Conservation (phyloP, 2,888 invertebrate genomes). For the Apocheima hispidaria region DNA sequence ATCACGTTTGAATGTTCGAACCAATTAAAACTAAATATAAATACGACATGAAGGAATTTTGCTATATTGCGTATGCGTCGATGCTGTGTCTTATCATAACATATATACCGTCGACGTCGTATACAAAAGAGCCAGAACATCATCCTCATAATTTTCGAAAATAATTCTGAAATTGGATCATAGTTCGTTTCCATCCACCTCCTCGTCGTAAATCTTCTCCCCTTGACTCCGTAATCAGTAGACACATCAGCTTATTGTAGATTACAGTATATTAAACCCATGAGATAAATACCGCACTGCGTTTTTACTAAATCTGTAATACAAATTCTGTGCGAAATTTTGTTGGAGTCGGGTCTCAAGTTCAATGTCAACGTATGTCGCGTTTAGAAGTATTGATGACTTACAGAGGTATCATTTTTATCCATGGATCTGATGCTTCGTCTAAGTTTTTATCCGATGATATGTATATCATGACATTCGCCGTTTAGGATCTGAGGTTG, state of each 20-base stretch:
- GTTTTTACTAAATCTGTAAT: slow-evolving; percentile 20
- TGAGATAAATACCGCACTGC: slow-evolving; percentile 24
- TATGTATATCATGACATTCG: slow-evolving; percentile 18
- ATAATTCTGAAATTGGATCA: neutral
- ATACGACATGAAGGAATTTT: neutral
- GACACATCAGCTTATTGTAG: slow-evolving; percentile 39
- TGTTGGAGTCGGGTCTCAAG: slow-evolving; percentile 1
- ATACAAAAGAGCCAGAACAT: neutral
- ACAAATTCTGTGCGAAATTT: slow-evolving; percentile 4
- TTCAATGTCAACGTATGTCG: slow-evolving; percentile 1
- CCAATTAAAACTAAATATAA: slow-evolving; percentile 34
- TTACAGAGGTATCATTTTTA: neutral
- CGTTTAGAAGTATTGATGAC: neutral
- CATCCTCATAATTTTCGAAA: neutral
- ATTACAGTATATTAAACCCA: slow-evolving; percentile 30
- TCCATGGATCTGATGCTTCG: too few relatives aligned
- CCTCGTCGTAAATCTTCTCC: slow-evolving; percentile 41
- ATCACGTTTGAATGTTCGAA: slow-evolving; percentile 24
- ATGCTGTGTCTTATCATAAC: neutral
- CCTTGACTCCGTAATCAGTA: slow-evolving; percentile 41
- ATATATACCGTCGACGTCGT: neutral
- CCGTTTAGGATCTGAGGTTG: slow-evolving; percentile 2
- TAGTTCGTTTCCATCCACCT: slow-evolving; percentile 10
- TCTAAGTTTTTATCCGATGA: slow-evolving; percentile 7
- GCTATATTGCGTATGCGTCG: neutral